Base-by-base conservation (phyloP, 2,797 vertebrate genomes). In the Acipenser transmontanus region DNA sequence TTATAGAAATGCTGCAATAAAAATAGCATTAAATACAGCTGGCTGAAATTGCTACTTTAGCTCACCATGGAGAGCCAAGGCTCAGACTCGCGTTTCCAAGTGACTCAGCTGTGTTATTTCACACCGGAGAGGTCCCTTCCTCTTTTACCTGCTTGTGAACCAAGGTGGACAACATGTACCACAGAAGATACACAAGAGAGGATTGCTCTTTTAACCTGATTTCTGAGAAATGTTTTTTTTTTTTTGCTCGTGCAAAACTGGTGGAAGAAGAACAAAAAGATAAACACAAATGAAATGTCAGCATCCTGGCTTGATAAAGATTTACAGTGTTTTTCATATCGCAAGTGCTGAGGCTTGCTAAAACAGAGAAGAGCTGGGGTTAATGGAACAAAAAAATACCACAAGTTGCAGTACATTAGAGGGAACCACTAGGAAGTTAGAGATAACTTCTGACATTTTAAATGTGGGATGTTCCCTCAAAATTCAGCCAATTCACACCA, bases 201-300 rank as follows among this genome's bases (percentile, higher is more conserved):
- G 54, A 13, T 56, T 59, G 48, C 9, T 7, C 34, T 34, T 34
- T 34, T 34, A 34, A 34, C 34, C 34, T 34, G 34, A 3, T 34
- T 34, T 34, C 34, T 34, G 0, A 34, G 34, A 34, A 4, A 34
- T 34, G 34, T 34, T 34, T 34, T 3, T 34, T 34, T 61, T 51
- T 49, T 54, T 66, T 57, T 61, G 67, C 10, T 64, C 13, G 51
- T 52, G 47, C 13, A 49, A 63, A 62, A 59, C 4, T 51, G 14
- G 17, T 57, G 11, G 64, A 63, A 60, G 49, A 66, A 49, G 34
- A 34, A 34, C 2, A 34, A 34, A 34, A 61, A 61, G 20, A 54
- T 65, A 8, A 67, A 67, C 61, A 71, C 49, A 50, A 61, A 61
- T 63, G 61, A 64, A 61, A 61, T 69, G 69, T 73, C 69, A 67